Evolutionary conservation across 1,140 invertebrate species (phyloP).

Genomic region (Anthonomus grandis): DNA sequence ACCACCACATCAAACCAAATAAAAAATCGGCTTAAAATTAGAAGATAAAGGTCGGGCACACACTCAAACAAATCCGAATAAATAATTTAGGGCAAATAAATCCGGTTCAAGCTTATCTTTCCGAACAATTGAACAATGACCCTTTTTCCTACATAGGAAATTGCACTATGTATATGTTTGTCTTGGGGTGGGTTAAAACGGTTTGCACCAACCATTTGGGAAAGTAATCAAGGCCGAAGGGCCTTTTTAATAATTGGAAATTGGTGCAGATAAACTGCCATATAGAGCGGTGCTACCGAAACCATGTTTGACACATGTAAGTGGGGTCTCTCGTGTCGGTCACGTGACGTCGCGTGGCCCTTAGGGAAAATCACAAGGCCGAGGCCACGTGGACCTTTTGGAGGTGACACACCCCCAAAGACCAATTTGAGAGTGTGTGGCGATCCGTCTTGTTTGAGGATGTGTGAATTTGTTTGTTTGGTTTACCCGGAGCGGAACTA

Average conservation of each 20-base stretch:
- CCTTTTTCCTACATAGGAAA: slow-evolving; percentile 3
- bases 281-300: slow-evolving; percentile 31
- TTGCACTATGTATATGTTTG: slow-evolving; percentile 13
- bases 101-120: slow-evolving; percentile 39
- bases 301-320: slow-evolving; percentile 49
- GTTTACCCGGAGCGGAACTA: slow-evolving; percentile 17
- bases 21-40: slow-evolving; percentile 31
- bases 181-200: not conserved
- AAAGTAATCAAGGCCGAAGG: not conserved
- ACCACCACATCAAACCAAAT: slow-evolving; percentile 17
- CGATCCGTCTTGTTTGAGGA: slow-evolving; percentile 20
- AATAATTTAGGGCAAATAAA: slow-evolving; percentile 39
- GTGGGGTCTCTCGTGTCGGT: slow-evolving; percentile 42
- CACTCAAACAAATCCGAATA: slow-evolving; percentile 34
- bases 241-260: not conserved
- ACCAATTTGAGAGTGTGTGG: slow-evolving; percentile 9
- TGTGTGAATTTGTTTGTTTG: slow-evolving; percentile 25
- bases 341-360: slow-evolving; percentile 32
- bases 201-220: slow-evolving; percentile 2
- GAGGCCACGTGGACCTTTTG: slow-evolving; percentile 29
- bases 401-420: slow-evolving; percentile 27
- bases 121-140: slow-evolving; percentile 36
- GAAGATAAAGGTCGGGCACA: slow-evolving; percentile 24
- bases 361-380: no score
- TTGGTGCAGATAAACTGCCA: not conserved